Evolutionary conservation across 2,113 vertebrate genomes (phyloP).

Genomic region (Epinephelus moara): DNA sequence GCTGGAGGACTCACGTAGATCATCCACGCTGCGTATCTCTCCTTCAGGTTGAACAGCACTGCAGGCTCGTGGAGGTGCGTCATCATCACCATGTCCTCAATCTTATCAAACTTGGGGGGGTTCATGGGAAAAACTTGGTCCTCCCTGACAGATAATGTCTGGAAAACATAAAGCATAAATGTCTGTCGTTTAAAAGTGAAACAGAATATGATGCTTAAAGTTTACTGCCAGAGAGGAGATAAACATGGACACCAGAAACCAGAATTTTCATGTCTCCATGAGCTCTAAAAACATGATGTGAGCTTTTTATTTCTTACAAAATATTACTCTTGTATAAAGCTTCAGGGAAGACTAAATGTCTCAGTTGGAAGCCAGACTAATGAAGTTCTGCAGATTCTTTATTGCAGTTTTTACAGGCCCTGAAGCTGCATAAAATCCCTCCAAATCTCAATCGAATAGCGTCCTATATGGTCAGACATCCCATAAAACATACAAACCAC

Average conservation of each 20-base stretch:
- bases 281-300: neutral
- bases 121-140: conserved; percentile 90
- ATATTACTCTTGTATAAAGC: neutral
- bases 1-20: conserved; percentile 74
- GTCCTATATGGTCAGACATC: neutral
- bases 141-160: conserved; percentile 89
- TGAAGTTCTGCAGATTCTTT: conserved; percentile 10
- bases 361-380: conserved; percentile 2
- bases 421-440: conserved; percentile 1
- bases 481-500: neutral
- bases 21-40: conserved; percentile 76
- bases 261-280: neutral
- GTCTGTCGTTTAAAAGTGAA: conserved; percentile 14
- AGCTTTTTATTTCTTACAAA: neutral
- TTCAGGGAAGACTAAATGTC: conserved; percentile 6
- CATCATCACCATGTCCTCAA: conserved; percentile 78
- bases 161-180: conserved; percentile 17
- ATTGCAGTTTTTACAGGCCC: conserved; percentile 14
- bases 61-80: conserved; percentile 88
- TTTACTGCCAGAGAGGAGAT: neutral
- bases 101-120: conserved; percentile 83
- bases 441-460: neutral
- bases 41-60: conserved; percentile 82
- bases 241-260: neutral
- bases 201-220: neutral